Evolutionary conservation across 2,888 invertebrate genomes (phyloP).

Genomic region (Parelbella ahira): DNA sequence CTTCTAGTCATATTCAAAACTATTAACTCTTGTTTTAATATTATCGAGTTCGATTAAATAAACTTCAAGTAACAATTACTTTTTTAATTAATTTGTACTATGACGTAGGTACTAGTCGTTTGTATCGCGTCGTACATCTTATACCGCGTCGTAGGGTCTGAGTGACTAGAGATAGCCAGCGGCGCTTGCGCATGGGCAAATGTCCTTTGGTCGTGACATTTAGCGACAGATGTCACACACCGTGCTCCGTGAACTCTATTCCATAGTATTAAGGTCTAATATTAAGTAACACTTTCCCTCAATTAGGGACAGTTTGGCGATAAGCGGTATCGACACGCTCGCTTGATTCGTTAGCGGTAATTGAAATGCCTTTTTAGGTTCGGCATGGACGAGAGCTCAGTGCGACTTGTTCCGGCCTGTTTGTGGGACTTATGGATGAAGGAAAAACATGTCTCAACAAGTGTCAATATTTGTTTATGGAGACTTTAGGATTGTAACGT

Average conservation of each 20-base stretch:
- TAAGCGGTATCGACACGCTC: slow-evolving; percentile 32
- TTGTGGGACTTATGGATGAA: too few species aligned
- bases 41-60: too few species aligned
- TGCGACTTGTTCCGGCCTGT: too few species aligned
- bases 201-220: slow-evolving; percentile 28
- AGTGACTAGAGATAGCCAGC: slow-evolving; percentile 4
- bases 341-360: slow-evolving; percentile 31
- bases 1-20: too few species aligned
- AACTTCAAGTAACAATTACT: too few species aligned
- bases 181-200: slow-evolving; percentile 16
- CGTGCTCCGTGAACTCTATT: slow-evolving; percentile 3
- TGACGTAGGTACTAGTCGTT: too few species aligned
- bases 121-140: too few species aligned
- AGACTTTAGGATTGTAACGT: too few species aligned
- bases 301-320: slow-evolving; percentile 25
- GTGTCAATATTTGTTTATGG: too few species aligned
- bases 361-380: slow-evolving; percentile 26
- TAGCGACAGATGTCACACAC: slow-evolving; percentile 27
- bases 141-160: slow-evolving; percentile 1
- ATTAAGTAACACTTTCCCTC: slow-evolving; percentile 7
- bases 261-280: neutral
- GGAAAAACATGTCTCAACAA: too few species aligned
- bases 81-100: too few species aligned
- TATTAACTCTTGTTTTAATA: too few species aligned
- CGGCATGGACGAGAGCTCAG: neutral